Conservation (phyloP, 2,113 vertebrate genomes). For the Tetraodon nigroviridis region DNA sequence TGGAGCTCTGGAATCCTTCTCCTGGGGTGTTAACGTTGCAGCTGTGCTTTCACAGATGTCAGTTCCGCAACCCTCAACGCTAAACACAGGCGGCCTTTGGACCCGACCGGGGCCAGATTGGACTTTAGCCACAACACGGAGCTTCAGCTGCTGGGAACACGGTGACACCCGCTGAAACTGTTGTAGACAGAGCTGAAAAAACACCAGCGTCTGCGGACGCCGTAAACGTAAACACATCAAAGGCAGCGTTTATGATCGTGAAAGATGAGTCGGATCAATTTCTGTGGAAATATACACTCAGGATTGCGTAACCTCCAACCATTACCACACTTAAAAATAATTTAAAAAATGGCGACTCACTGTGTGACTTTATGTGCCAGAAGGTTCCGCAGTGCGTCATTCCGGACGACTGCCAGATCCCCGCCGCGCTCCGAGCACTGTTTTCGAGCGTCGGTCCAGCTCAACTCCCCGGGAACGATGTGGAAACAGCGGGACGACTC, state of each 20-base stretch:
- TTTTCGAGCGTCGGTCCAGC: constrained; percentile 83
- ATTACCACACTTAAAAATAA: not conserved
- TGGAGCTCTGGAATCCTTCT: constrained; percentile 41
- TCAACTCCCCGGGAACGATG: constrained; percentile 81
- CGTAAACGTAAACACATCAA: too few relatives aligned
- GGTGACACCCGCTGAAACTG: not conserved
- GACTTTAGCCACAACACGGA: constrained; percentile 1
- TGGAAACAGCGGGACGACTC: constrained; percentile 87
- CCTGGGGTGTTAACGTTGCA: constrained; percentile 50
- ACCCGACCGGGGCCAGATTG: not conserved
- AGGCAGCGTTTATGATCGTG: too few relatives aligned
- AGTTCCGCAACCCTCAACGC: constrained; percentile 42
- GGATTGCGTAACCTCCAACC: not conserved
- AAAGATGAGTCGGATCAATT: too few relatives aligned
- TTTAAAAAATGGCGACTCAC: constrained; percentile 65
- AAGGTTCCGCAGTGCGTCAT: constrained; percentile 75
- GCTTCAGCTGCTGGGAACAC: too few relatives aligned
- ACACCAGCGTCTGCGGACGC: not conserved
- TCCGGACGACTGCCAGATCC: constrained; percentile 84
- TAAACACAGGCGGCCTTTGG: constrained; percentile 21
- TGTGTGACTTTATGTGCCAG: constrained; percentile 82
- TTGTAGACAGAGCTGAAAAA: not conserved
- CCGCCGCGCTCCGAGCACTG: constrained; percentile 79
- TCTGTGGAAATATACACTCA: not conserved
- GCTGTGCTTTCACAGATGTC: constrained; percentile 72